A percentile compares a stretch with the other conserved stretches of the same genome.
phyloP scores from a whole-genome alignment of 2,797 vertebrate genomes.

The Rhincodon typus region DNA sequence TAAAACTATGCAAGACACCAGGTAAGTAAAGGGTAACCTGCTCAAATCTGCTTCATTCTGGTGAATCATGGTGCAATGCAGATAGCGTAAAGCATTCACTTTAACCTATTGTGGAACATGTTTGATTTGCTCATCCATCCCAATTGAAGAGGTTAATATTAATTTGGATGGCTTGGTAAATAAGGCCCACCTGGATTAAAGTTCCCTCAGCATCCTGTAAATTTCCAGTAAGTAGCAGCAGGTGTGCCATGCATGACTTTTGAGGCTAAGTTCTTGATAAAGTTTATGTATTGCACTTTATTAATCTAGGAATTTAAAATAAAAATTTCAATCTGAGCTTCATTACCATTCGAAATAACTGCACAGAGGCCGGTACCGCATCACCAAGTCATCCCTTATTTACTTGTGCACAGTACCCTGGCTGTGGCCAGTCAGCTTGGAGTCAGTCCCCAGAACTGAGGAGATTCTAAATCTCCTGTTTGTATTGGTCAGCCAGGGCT shows the following conservation, averaged over 20 bases:
- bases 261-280: conserved; percentile 83
- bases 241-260: conserved; percentile 80
- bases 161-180: conserved; percentile 86
- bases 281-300: conserved; percentile 85
- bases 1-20: no score
- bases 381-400: no score
- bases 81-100: background rate
- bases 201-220: conserved; percentile 81
- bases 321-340: background rate
- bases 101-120: background rate
- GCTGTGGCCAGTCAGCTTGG: no score
- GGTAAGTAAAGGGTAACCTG: no score
- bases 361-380: no score
- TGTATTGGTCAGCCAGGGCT: no score
- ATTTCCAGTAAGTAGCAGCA: conserved; percentile 82
- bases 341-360: background rate
- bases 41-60: no score
- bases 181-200: conserved; percentile 78
- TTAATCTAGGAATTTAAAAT: conserved; percentile 65
- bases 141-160: conserved; percentile 89
- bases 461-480: no score
- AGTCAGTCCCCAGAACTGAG: no score
- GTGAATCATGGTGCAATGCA: no score
- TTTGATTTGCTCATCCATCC: conserved; percentile 71
- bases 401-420: no score